Conservation (phyloP, 2,113 vertebrate species). For the Dendrocopos noguchii region DNA sequence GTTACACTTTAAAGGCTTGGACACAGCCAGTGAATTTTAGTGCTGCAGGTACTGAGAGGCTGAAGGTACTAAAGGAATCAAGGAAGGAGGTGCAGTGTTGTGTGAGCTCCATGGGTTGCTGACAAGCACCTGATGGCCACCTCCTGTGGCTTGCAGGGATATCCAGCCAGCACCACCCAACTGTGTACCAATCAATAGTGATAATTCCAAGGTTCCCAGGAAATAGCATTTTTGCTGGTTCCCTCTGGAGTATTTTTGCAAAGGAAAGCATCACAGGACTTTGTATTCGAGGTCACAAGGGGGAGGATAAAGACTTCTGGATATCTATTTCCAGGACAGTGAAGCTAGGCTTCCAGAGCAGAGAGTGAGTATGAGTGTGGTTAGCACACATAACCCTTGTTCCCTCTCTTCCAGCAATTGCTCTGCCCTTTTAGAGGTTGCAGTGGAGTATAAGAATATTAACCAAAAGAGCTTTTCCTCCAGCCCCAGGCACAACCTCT, state of each 20-base stretch:
- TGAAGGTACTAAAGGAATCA: background rate
- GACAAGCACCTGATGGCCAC: rapidly evolving
- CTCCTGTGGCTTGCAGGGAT: background rate
- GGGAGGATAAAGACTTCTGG: background rate
- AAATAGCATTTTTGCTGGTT: background rate
- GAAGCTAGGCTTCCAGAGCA: background rate
- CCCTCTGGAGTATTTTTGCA: background rate
- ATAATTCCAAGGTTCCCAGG: background rate
- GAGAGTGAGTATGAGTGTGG: background rate
- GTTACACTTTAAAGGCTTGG: background rate
- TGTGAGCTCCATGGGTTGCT: background rate
- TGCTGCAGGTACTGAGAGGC: background rate
- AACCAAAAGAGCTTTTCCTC: background rate
- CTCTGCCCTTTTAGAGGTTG: background rate
- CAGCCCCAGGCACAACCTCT: background rate
- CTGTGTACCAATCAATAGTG: background rate
- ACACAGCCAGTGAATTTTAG: background rate
- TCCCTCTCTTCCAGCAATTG: background rate
- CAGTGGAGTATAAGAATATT: background rate
- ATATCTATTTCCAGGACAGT: background rate
- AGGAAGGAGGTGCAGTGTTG: rapidly evolving
- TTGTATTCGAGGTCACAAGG: background rate
- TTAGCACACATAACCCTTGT: background rate
- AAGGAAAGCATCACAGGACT: background rate
- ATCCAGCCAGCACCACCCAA: background rate